These are phyloP conservation scores for Dryococelus australis DNA, from an alignment of 2,888 invertebrate genomes.

Conservation along the genomic window DNA sequence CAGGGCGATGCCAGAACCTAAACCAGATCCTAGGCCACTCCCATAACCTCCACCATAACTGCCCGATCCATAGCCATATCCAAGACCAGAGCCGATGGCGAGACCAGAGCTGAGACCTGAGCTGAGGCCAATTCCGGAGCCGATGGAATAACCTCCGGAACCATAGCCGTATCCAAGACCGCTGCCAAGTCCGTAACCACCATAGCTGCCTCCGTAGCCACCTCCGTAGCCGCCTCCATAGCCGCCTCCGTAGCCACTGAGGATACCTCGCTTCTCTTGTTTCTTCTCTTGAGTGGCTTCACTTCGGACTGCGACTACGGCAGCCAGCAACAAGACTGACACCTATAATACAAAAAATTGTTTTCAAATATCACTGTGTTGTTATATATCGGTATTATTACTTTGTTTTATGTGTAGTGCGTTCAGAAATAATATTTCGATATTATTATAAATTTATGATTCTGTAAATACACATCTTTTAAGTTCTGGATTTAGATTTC, in stretches of 20 bases:
- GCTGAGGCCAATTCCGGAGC: background rate
- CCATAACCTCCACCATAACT: no score
- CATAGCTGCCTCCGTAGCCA: background rate
- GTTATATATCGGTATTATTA: no score
- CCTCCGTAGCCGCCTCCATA: background rate
- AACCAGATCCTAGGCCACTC: no score
- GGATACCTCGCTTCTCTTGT: conserved; percentile 16
- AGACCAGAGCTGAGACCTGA: background rate
- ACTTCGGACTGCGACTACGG: conserved; percentile 13
- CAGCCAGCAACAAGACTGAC: background rate
- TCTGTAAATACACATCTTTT: no score
- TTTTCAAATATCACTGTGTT: no score
- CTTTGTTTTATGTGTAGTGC: no score
- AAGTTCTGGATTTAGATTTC: no score
- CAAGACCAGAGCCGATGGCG: background rate
- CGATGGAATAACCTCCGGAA: background rate
- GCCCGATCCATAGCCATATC: no score
- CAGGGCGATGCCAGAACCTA: no score
- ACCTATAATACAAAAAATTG: background rate
- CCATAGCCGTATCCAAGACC: background rate
- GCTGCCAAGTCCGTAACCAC: background rate
- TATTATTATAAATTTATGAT: no score
- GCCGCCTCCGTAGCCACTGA: background rate
- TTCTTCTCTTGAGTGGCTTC: conserved; percentile 41
- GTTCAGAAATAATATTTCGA: no score